Base-by-base conservation (phyloP, 2,888 invertebrate genomes). In the Ichneumoninae sp. region DNA sequence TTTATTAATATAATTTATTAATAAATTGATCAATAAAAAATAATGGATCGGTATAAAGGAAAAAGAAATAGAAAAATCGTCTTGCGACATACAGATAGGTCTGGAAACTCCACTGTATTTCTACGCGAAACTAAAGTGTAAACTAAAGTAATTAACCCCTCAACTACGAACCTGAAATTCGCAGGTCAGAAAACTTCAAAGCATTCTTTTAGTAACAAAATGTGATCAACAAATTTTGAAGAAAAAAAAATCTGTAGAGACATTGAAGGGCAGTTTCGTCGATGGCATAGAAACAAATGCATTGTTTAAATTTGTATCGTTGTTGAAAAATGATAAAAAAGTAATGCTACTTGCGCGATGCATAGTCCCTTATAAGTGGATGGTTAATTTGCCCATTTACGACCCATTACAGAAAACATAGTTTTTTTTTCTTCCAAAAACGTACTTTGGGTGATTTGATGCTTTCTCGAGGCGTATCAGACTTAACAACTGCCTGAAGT, bases 401-500 rank as follows among this genome's bases (percentile, higher is more conserved):
- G 0, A 30, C 16, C 6, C 16, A 6, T n/a, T 1, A 16, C n/a
- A 16, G n/a, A n/a, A 52, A 50, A 50, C 4, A 19, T 5, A 6
- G 8, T 2, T 54, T 54, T 54, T 19, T 62, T 60, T 62, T 30
- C 3, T 13, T 22, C n/a, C 26, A 47, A 33, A 16, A 36, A 40
- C 22, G 19, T 69, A 77, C 77, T 68, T 77, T 69, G 0, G 54
- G 57, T 7, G 77, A 69, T 47, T 68, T 47, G 13, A 7, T 26
- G 33, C 13, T 77, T 19, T 77, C 69, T 40, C 16, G 26, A 5
- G 76, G 68, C 13, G 40, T 16, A 30, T 77, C 77, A 19, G 77
- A 47, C 30, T 77, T 68, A 3, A 77, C 77, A 19, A 77, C 69
- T 19, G 77, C 77, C 13, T 47, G 69, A 77, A 77, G 47, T 22